These are phyloP conservation scores for Petrosia ficiformis DNA, from an alignment of 37 sponge, comb jelly and placozoan species.

Conservation along the genomic window DNA sequence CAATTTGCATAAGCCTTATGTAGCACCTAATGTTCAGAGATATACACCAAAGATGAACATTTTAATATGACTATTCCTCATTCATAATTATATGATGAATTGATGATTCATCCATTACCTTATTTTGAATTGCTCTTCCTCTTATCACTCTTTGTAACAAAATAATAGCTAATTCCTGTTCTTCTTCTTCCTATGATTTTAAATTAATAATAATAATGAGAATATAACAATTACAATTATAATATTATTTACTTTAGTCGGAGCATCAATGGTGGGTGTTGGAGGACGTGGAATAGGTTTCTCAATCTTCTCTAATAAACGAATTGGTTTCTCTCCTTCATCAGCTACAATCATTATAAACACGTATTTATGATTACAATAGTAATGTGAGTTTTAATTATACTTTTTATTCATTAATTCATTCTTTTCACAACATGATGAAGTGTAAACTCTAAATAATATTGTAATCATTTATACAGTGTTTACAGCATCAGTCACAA, in stretches of 20 bases:
- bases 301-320: conserved; percentile 85
- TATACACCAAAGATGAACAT: no score
- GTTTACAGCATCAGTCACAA: no score
- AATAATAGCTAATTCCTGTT: conserved; percentile 74
- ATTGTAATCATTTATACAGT: no score
- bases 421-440: no score
- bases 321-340: conserved; percentile 58
- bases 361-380: background rate
- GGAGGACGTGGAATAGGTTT: conserved; percentile 92
- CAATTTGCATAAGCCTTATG: no score
- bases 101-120: no score
- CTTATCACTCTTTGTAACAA: conserved; percentile 86
- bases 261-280: conserved; percentile 75
- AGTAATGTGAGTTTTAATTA: background rate
- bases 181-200: conserved; percentile 60
- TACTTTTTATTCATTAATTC: no score
- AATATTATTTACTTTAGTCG: conserved; percentile 18
- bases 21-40: no score
- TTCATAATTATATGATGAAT: no score
- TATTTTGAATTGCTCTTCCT: conserved; percentile 86
- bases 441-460: no score
- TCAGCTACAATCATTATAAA: background rate
- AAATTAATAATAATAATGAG: background rate
- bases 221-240: background rate
- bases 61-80: no score